Evolutionary conservation across 2,888 invertebrate genomes (phyloP), one percentile per base, ranked within the genome.

Genomic region (Uropetala carovei): DNA sequence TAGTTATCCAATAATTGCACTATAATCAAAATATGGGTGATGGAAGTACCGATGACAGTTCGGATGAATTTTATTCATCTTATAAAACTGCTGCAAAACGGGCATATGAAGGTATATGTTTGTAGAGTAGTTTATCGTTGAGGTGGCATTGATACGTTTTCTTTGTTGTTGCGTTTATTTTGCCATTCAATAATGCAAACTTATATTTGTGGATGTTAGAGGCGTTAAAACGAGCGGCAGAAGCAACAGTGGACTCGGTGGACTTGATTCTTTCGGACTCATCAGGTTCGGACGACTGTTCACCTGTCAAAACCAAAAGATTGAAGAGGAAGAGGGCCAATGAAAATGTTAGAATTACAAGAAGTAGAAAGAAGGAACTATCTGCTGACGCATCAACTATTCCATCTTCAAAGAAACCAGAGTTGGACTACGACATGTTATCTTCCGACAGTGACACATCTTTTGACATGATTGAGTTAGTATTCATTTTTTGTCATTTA

Each of bases 11-110:
- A 43, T 43, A 43, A 43, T 43, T 43, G 43, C 43, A 43, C 43
- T 43, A 68, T 75, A 27, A 75, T 4, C 11, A 4, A n/a, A 64
- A 2, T 43, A 89, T 89, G 89, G 89, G 18, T n/a, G 89, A 64
- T 13, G 27, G 3, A 64, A 64, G 56, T 56, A 43, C 64, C 2
- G 43, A 68, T 13, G 86, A 60, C 43, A 89, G 89, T n/a, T 89
- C 64, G 11, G 64, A 89, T 64, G 89, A 89, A 16, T 89, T 43
- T 10, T 89, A n/a, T 68, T 89, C 89, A 11, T 89, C 89, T 2
- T 89, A 89, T 30, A 64, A 27, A 14, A 89, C 60, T 27, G 13
- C n/a, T 43, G 89, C 89, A 0, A 68, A 18, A 64, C 60, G 64
- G 89, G 64, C 89, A 18, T 89, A 64, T 43, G 43, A 89, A 64